phyloP scores from a whole-genome alignment of 1,140 invertebrate genomes.

The Halotydeus destructor region DNA sequence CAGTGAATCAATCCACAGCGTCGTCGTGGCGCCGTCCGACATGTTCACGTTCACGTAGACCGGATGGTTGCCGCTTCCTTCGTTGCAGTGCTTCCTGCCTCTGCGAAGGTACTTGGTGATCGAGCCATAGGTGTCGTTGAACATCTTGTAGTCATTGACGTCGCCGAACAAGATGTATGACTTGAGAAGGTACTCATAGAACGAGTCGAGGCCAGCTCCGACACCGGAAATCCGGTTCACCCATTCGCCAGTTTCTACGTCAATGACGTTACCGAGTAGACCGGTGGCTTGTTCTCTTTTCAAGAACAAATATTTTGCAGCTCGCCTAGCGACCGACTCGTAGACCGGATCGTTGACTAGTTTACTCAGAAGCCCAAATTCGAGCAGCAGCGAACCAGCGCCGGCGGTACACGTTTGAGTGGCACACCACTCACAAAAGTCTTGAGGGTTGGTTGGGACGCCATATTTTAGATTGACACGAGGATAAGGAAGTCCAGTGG shows the following conservation, averaged over 20 bases:
- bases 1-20: slow-evolving; percentile 44
- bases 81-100: slow-evolving; percentile 38
- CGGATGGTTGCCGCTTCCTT: slow-evolving; percentile 37
- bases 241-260: slow-evolving; percentile 43
- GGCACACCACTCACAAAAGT: slow-evolving; percentile 23
- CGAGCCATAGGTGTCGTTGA: slow-evolving; percentile 35
- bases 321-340: slow-evolving; percentile 35
- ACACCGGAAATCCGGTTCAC: slow-evolving; percentile 36
- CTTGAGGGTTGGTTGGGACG: slow-evolving; percentile 24
- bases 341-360: slow-evolving; percentile 38
- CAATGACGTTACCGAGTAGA: slow-evolving; percentile 39
- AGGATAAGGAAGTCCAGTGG: slow-evolving; percentile 38
- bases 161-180: slow-evolving; percentile 43
- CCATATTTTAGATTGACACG: slow-evolving; percentile 37
- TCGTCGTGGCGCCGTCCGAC: slow-evolving; percentile 36
- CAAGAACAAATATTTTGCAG: slow-evolving; percentile 34
- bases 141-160: slow-evolving; percentile 34
- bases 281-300: slow-evolving; percentile 37
- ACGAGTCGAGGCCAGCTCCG: slow-evolving; percentile 45
- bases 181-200: slow-evolving; percentile 45
- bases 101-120: slow-evolving; percentile 39
- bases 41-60: slow-evolving; percentile 50
- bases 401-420: slow-evolving; percentile 44
- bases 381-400: slow-evolving; percentile 38
- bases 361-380: slow-evolving; percentile 40